Conservation (phyloP, 2,113 vertebrate genomes). For the Ciconia boyciana region DNA sequence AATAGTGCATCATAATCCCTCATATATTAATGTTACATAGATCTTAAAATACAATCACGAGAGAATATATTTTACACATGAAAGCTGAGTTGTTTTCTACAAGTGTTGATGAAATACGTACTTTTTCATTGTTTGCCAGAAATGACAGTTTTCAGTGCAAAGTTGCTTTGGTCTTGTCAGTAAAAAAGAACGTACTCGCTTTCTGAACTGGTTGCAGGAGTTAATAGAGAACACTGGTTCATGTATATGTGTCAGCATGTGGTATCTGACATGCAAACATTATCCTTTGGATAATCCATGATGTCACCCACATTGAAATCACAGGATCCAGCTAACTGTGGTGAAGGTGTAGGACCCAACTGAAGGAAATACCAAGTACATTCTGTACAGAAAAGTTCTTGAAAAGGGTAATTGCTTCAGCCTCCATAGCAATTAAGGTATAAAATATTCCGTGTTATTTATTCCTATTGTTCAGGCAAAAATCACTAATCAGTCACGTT, state of each 20-base stretch:
- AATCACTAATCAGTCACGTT: neutral
- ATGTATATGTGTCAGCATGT: neutral
- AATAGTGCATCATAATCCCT: neutral
- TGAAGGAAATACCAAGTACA: neutral
- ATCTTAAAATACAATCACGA: neutral
- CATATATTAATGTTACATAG: neutral
- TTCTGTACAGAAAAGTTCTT: neutral
- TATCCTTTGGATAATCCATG: neutral
- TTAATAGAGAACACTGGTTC: neutral
- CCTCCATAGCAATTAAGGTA: neutral
- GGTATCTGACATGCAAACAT: neutral
- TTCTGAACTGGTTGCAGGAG: neutral
- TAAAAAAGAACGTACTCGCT: neutral
- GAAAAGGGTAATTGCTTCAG: neutral
- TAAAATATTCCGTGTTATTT: conserved; percentile 3
- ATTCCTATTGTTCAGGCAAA: neutral
- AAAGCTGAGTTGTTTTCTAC: neutral
- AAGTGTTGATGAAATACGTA: neutral
- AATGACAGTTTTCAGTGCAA: neutral
- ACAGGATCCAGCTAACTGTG: neutral
- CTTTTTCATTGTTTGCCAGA: neutral
- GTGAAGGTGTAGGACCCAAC: neutral
- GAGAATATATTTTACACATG: neutral
- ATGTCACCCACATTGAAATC: neutral
- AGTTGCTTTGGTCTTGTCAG: neutral